Conservation (phyloP, 2,113 vertebrate genomes). For the Platycercus adscitus region DNA sequence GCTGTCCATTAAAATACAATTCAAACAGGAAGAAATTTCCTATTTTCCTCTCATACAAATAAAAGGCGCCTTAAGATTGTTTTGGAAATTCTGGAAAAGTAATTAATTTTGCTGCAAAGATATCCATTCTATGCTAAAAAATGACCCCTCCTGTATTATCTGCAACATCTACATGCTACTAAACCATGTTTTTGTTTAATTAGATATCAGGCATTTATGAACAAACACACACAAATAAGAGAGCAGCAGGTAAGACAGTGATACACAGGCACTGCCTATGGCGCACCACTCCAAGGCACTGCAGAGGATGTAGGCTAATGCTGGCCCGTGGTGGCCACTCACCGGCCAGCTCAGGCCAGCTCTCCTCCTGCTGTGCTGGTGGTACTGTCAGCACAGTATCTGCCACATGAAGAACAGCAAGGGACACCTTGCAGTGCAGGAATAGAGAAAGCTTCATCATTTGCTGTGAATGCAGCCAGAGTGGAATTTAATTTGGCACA, state of each 20-base stretch:
- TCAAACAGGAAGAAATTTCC: not conserved
- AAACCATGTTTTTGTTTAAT: not conserved
- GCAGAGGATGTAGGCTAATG: not conserved
- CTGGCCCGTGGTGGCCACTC: not conserved
- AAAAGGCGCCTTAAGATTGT: not conserved
- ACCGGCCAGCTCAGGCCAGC: not conserved
- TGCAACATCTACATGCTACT: not conserved
- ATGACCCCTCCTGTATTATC: not conserved
- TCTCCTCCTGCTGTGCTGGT: accelerated
- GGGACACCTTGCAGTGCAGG: not conserved
- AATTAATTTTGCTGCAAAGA: not conserved
- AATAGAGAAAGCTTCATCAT: not conserved
- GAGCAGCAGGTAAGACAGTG: not conserved
- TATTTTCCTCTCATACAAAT: not conserved
- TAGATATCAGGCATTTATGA: not conserved
- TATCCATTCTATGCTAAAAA: not conserved
- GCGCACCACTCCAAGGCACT: not conserved
- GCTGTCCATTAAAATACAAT: not conserved
- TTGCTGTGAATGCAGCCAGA: not conserved
- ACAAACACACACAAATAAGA: not conserved
- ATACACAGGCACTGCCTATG: accelerated
- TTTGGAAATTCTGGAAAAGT: not conserved
- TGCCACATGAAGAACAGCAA: not conserved
- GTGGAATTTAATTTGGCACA: not conserved
- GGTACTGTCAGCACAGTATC: not conserved